Conservation (phyloP, 2,888 invertebrate species). For the Megaustenia siamemsis region DNA sequence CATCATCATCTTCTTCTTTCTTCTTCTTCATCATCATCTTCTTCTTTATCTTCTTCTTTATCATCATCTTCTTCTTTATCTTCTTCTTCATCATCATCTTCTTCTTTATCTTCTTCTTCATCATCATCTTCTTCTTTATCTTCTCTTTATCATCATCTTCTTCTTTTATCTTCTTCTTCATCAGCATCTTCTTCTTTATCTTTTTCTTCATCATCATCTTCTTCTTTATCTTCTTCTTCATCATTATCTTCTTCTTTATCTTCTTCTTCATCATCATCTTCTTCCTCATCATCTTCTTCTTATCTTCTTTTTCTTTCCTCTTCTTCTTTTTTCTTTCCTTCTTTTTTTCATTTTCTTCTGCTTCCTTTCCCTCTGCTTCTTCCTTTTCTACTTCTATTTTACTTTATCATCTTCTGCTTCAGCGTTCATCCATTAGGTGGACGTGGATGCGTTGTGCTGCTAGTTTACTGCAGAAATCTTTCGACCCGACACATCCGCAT, state of each 20-base stretch:
- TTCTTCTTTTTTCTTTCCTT: background rate
- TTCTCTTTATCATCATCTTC: background rate
- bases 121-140: background rate
- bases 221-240: background rate
- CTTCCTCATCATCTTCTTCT: no score
- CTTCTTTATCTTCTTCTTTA: no score
- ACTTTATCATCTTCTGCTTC: no score
- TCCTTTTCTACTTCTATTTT: background rate
- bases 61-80: background rate
- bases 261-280: background rate
- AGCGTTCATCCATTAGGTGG: no score
- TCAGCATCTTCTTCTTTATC: background rate
- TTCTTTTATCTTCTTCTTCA: no score
- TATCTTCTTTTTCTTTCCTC: no score
- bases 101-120: background rate
- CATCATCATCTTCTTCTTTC: background rate
- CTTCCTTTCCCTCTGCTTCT: conserved; percentile 19
- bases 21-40: background rate
- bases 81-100: no score
- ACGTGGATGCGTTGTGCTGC: no score
- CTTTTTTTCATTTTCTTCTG: background rate
- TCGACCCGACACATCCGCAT: no score
- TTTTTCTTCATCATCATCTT: background rate
- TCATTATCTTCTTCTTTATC: background rate
- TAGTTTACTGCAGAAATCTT: background rate